phyloP scores from a whole-genome alignment of 2,797 vertebrate species.

The Phataginus tetradactyla region DNA sequence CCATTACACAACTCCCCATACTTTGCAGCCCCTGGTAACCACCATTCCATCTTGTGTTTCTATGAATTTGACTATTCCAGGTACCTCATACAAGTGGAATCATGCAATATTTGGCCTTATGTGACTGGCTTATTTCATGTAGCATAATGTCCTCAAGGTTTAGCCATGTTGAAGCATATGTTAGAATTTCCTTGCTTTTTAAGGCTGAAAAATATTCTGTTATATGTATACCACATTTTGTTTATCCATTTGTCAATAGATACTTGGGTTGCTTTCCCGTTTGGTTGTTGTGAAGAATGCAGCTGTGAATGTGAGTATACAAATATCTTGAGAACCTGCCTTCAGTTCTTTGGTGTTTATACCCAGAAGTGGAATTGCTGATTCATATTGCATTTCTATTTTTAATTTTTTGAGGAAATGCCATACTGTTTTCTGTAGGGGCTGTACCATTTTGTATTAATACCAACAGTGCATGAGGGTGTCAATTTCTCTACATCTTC shows the following conservation, averaged over 20 bases:
- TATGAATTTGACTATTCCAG: not conserved
- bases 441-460: not conserved
- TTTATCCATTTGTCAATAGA: not conserved
- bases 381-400: not conserved
- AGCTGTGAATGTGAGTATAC: not conserved
- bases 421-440: not conserved
- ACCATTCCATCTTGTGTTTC: not conserved
- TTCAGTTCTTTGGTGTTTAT: not conserved
- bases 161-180: not conserved
- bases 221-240: not conserved
- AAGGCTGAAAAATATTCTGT: not conserved
- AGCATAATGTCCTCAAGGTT: not conserved
- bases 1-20: not conserved
- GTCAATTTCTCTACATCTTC: not conserved
- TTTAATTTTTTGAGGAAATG: not conserved
- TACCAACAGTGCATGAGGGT: not conserved
- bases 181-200: not conserved
- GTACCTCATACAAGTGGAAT: not conserved
- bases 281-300: not conserved
- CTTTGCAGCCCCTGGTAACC: accelerated
- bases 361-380: not conserved
- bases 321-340: not conserved
- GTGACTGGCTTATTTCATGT: not conserved
- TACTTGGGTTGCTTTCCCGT: not conserved
- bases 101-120: not conserved